Base-by-base conservation (phyloP, 2,888 invertebrate species). In the Teleiodes luculella region DNA sequence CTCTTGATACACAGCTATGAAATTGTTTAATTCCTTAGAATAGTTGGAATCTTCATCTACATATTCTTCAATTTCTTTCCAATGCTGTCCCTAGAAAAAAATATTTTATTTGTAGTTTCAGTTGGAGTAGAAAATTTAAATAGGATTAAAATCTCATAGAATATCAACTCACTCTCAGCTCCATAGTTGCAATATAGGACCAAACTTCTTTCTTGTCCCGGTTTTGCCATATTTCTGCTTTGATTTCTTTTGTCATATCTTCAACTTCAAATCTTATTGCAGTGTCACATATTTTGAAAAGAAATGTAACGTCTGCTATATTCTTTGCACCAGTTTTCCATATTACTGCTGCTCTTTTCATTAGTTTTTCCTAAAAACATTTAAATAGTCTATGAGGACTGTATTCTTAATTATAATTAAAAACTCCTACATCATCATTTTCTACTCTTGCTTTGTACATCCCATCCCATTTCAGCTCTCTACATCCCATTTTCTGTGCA, bases 311-410 rank as follows among this genome's bases (percentile, higher is more conserved):
- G 62, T 92, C 86, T 14, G 83, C 78, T 6, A 94, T 83, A 58
- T 89, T 90, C 57, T 91, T 91, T 20, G 90, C 75, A 8, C 92
- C 92, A 75, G 92, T 91, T 52, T 87, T 90, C 84, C 93, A 93
- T 39, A 94, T 85, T 10, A 93, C 78, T 54, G 90, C 86, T 24
- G 92, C 92, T 59, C 92, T 88, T 68, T 91, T 91, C 14, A 92
- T 59, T 57, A 86, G 86, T 59, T 78, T 86, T 57, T 80, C 85
- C 89, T 90, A 60, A 36, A 78, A 82, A 41, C 33, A 61, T 52
- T 48, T n/a, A 50, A 46, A 53, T 36, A 11, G 1, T 18, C 10
- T 3, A 18, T 18, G 16, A 24, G 24, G n/a, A n/a, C n/a, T n/a
- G n/a, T n/a, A n/a, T n/a, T n/a, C n/a, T n/a, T n/a, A n/a, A n/a